Conservation (phyloP, 2,797 vertebrate genomes). For the Artibeus jamaicensis region DNA sequence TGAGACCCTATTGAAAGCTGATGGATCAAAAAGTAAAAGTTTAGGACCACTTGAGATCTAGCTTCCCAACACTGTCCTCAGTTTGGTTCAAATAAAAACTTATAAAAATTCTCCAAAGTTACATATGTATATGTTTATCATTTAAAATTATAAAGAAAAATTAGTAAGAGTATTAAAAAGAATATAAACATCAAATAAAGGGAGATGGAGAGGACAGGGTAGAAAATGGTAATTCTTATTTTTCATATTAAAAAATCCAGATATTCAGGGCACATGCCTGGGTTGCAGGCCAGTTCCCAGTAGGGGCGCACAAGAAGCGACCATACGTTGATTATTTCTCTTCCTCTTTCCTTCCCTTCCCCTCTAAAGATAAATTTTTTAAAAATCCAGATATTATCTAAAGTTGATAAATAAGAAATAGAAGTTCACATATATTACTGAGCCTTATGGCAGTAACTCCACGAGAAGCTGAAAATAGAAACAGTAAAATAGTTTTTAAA, state of each 20-base stretch:
- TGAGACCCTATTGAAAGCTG: neutral
- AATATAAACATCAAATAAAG: slow-evolving; percentile 33
- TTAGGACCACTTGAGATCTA: neutral
- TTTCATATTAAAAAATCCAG: neutral
- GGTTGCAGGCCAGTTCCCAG: too few relatives aligned
- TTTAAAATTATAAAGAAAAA: slow-evolving; percentile 18
- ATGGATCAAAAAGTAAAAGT: neutral
- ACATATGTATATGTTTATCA: neutral
- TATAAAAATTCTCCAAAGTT: neutral
- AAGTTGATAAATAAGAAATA: neutral
- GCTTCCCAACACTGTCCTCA: neutral
- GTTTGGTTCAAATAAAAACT: neutral
- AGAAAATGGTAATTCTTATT: slow-evolving; percentile 16
- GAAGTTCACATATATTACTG: slow-evolving; percentile 30
- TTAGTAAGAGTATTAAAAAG: neutral
- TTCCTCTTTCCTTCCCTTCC: too few relatives aligned
- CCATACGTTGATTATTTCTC: too few relatives aligned
- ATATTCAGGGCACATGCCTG: neutral
- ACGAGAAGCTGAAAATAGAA: neutral
- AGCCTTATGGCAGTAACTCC: neutral
- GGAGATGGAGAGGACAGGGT: neutral
- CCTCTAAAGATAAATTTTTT: neutral
- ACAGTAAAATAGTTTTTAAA: slow-evolving; percentile 29
- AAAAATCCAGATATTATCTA: neutral
- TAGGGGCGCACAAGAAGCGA: too few relatives aligned